These are phyloP conservation scores for Myotis brandtii DNA, from an alignment of 2,113 vertebrate species.

Conservation along the genomic window DNA sequence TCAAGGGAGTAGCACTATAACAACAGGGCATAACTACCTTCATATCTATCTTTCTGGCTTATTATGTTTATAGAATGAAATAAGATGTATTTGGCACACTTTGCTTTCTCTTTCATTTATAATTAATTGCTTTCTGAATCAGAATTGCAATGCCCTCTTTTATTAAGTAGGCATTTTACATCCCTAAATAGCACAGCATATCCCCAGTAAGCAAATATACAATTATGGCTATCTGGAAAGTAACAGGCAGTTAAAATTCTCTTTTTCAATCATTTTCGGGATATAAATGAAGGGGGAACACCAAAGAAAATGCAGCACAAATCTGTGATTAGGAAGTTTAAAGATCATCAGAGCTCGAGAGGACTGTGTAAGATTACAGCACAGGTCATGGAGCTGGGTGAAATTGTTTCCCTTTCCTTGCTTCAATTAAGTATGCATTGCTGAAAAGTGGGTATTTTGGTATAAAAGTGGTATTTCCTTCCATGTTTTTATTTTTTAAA, in stretches of 20 bases:
- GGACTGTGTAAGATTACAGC: neutral
- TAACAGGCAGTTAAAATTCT: conserved; percentile 68
- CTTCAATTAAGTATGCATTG: neutral
- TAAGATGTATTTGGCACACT: neutral
- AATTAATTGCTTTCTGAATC: conserved; percentile 14
- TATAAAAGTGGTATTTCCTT: neutral
- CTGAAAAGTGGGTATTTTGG: conserved; percentile 20
- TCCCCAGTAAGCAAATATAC: conserved; percentile 67
- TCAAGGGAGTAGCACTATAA: neutral
- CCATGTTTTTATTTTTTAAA: neutral
- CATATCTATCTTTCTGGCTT: neutral
- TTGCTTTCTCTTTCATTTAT: neutral
- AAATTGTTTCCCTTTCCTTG: neutral
- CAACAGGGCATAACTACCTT: neutral
- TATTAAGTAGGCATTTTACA: neutral
- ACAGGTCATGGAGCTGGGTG: neutral
- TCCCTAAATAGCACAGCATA: neutral
- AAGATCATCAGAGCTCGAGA: neutral
- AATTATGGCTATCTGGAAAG: conserved; percentile 71
- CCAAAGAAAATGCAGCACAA: conserved; percentile 70
- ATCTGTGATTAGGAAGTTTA: neutral
- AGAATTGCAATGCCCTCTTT: neutral
- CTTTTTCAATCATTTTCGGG: conserved; percentile 66
- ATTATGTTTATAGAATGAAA: neutral
- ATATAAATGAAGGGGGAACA: conserved; percentile 13